These are phyloP conservation scores for Leptothorax acervorum DNA, from an alignment of 2,888 invertebrate species.

Conservation along the genomic window DNA sequence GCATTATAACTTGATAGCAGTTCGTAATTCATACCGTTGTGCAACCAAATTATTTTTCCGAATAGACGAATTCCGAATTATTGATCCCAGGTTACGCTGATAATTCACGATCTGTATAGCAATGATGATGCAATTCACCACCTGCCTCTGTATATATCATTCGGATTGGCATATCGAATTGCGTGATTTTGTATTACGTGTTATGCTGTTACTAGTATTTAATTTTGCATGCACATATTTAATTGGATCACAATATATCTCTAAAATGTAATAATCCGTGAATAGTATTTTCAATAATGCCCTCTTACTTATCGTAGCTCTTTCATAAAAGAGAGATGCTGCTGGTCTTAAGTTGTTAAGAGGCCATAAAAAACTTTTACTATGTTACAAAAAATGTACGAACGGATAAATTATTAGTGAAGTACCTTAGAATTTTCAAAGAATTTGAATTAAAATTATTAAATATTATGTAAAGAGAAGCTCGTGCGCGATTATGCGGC, in stretches of 20 bases:
- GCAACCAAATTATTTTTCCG: constrained; percentile 2
- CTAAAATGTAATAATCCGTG: not conserved
- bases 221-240: constrained; percentile 2
- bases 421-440: not conserved
- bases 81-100: not conserved
- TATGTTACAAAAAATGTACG: not conserved
- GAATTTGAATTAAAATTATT: constrained; percentile 11
- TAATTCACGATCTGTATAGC: constrained; percentile 1
- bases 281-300: not conserved
- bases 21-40: not conserved
- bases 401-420: not conserved
- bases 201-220: not conserved
- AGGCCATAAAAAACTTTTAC: not conserved
- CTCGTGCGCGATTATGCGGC: not conserved
- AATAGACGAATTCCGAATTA: not conserved
- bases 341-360: not conserved
- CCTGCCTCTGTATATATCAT: not conserved
- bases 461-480: constrained; percentile 14
- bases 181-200: constrained; percentile 3
- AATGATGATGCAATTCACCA: not conserved
- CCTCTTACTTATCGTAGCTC: not conserved
- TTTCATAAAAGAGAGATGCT: not conserved
- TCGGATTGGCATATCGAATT: constrained; percentile 1
- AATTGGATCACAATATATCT: not conserved
- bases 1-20: not conserved